Base-by-base conservation (phyloP, 2,797 vertebrate genomes). In the Pteropus rufus region DNA sequence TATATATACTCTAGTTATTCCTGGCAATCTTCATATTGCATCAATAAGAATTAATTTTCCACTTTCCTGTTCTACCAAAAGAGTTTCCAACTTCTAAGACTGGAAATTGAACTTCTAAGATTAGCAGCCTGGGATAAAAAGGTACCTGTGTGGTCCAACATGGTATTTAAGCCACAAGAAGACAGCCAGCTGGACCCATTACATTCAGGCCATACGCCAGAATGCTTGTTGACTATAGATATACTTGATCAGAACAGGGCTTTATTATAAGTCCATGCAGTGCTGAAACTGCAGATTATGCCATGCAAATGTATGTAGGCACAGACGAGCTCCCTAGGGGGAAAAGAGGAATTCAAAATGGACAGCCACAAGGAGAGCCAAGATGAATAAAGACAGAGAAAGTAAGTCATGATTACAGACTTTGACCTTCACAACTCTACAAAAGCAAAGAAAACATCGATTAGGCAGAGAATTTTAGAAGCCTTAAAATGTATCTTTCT, bases 301-400 rank as follows among this genome's bases (percentile, higher is more conserved):
- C 49, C 80, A 83, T 31, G 52, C 31, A 80, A 89, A 89, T 82
- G 16, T 46, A 16, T 58, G 36, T 29, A 94, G 41, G 31, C 56
- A 94, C 10, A 60, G 56, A 89, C 80, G 52, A 86, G 21, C 34
- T 89, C 73, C 49, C 31, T 56, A 76, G 60, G 81, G 79, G n/a
- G 34, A 87, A 93, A 96, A 46, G 7, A 96, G 54, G 79, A 95
- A 79, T 82, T 85, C 31, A 89, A 89, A 95, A 82, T 52, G 21
- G 79, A 89, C 15, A 89, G 67, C 73, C 65, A 52, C 16, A 67
- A 77, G 16, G 23, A 64, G 0, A 94, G 91, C 58, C 75, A 93
- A 93, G 88, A 95, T 52, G 46, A 94, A 41, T 24, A 41, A 79
- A 85, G 62, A 67, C 7, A 82, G 46, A 75, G 31, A 89, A 52